Evolutionary conservation across 2,797 vertebrate genomes (phyloP).

Genomic region (Premnoplex brunnescens): DNA sequence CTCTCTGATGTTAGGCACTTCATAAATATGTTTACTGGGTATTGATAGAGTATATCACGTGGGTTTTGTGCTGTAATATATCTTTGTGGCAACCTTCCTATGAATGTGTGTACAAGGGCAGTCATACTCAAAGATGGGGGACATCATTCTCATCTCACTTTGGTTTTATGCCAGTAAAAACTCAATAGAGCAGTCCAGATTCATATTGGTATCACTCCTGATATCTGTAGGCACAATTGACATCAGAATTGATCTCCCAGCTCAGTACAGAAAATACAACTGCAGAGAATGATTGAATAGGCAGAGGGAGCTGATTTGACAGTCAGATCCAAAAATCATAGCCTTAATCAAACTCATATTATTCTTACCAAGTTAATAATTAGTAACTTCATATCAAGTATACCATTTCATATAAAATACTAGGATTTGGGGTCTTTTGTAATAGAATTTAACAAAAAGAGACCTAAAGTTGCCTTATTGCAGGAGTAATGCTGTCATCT

Average conservation of each 20-base stretch:
- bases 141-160: neutral
- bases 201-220: neutral
- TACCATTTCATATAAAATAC: neutral
- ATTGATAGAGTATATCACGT: rapidly evolving
- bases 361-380: neutral
- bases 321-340: neutral
- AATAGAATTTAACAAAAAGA: neutral
- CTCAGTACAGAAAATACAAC: neutral
- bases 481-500: neutral
- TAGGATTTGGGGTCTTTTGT: neutral
- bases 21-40: neutral
- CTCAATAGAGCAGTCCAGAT: neutral
- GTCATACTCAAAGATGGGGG: neutral
- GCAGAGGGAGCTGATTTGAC: neutral
- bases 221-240: neutral
- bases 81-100: neutral
- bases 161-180: neutral
- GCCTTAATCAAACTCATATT: neutral
- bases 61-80: neutral
- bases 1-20: neutral
- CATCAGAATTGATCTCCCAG: neutral
- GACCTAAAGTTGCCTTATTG: neutral
- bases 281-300: neutral
- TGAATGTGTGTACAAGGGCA: neutral
- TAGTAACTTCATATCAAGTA: neutral